phyloP scores from a whole-genome alignment of 2,113 vertebrate species.

The Hucho hucho region DNA sequence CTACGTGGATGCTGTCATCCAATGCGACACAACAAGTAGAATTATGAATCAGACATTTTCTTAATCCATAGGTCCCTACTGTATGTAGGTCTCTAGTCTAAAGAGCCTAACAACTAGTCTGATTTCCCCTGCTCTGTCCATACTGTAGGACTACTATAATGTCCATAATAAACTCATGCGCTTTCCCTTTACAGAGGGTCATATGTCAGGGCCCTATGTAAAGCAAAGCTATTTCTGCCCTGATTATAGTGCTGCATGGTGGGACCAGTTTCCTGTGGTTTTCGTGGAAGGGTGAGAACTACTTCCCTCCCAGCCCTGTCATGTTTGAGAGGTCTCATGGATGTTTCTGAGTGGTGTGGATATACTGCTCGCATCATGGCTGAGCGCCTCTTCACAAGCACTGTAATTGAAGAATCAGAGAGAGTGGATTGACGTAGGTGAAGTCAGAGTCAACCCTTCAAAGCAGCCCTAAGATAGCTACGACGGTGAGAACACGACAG shows the following conservation, averaged over 20 bases:
- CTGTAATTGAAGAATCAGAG: constrained; percentile 27
- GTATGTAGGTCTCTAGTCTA: too few relatives aligned
- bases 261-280: constrained; percentile 31
- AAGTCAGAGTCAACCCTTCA: constrained; percentile 28
- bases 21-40: too few relatives aligned
- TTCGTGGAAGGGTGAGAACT: constrained; percentile 42
- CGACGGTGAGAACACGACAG: constrained; percentile 36
- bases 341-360: neutral
- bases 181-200: constrained; percentile 26
- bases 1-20: too few relatives aligned
- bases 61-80: too few relatives aligned
- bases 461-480: constrained; percentile 29
- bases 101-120: too few relatives aligned
- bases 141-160: neutral
- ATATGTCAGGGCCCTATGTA: constrained; percentile 45
- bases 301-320: constrained; percentile 22
- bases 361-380: constrained; percentile 21
- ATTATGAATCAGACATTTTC: too few relatives aligned
- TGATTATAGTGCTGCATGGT: constrained; percentile 54
- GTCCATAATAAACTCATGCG: constrained; percentile 8
- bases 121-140: neutral
- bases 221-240: constrained; percentile 37
- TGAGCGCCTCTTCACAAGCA: constrained; percentile 34
- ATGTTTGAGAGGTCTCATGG: constrained; percentile 27
- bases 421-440: constrained; percentile 30